These are phyloP conservation scores for Sebastes cheni DNA, from an alignment of 2,797 vertebrate genomes.

Conservation along the genomic window DNA sequence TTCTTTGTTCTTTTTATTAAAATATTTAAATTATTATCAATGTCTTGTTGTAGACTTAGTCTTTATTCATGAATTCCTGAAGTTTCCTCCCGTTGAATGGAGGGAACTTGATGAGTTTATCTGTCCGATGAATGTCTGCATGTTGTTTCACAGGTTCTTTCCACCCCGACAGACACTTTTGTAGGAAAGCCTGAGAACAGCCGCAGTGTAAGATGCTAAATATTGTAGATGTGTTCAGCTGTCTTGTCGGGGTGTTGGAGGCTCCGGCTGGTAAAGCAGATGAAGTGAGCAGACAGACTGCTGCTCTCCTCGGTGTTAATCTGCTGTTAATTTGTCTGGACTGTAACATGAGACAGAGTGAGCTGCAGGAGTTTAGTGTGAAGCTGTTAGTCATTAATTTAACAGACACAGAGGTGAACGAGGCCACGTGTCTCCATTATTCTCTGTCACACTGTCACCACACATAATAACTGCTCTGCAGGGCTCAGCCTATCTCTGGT, in stretches of 20 bases:
- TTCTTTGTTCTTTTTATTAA: too few relatives aligned
- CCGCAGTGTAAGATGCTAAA: neutral
- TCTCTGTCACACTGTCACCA: conserved; percentile 68
- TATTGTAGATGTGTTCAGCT: rapidly evolving
- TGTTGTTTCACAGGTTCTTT: neutral
- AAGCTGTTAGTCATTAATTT: conserved; percentile 73
- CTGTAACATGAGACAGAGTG: conserved; percentile 45
- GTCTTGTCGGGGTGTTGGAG: neutral
- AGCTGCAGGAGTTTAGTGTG: conserved; percentile 62
- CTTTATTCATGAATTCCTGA: too few relatives aligned
- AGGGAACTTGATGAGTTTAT: too few relatives aligned
- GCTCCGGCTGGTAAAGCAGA: neutral
- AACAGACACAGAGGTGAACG: conserved; percentile 64
- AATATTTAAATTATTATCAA: too few relatives aligned
- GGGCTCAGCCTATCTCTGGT: neutral
- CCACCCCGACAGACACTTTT: neutral
- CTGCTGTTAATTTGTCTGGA: conserved; percentile 63
- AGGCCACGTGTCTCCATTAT: conserved; percentile 71
- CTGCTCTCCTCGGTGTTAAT: conserved; percentile 47
- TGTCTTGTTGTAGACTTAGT: too few relatives aligned
- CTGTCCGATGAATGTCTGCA: neutral
- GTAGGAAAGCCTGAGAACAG: neutral
- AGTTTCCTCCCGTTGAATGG: too few relatives aligned
- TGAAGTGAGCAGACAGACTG: conserved; percentile 16
- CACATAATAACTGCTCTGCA: conserved; percentile 49